Evolutionary conservation across 2,797 vertebrate genomes (phyloP), one percentile per base, ranked within the genome.

Genomic region (Acrossocheilus fasciatus): DNA sequence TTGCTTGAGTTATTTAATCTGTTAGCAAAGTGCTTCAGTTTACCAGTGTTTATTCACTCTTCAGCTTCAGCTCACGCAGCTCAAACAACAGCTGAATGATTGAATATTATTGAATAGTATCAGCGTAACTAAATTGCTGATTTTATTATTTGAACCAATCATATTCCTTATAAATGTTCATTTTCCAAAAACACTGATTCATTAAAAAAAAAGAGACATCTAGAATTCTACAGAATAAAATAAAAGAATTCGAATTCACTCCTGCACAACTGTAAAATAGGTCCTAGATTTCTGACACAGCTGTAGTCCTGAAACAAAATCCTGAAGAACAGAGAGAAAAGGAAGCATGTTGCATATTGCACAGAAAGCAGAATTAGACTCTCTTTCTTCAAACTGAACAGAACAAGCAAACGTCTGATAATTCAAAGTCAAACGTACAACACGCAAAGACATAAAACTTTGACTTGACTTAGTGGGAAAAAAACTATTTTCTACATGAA

Each of bases 291-390:
- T 84, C 74, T 77, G 83, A 52, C 62, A 77, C 43, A 77, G 57
- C 73, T 77, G 23, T 52, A 39, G 43, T n/a, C 20, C 43, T 77
- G 83, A 84, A 84, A 54, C 43, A 52, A 41, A 85, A 85, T 52
- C 75, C 83, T 57, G 36, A 85, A 69, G 83, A 70, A 70, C 39
- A 11, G 47, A 69, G 15, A 79, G 64, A 79, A 70, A 85, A 77
- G 59, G 62, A 84, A 84, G 59, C 59, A 76, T 76, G 82, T 66
- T 77, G 45, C 62, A 84, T 43, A 68, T 54, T 77, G 83, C 59
- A 68, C 34, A 43, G 83, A 84, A 84, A 84, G 83, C 83, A 69
- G 45, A 84, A 84, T 84, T 77, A 85, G 75, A 70, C 64, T 69
- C 75, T 85, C 34, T 41, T 30, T 59, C 70, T 52, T 85, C 50